Evolutionary conservation across 1,140 invertebrate genomes (phyloP), one percentile per base, ranked within the genome.

Genomic region (Holotrichia oblita): DNA sequence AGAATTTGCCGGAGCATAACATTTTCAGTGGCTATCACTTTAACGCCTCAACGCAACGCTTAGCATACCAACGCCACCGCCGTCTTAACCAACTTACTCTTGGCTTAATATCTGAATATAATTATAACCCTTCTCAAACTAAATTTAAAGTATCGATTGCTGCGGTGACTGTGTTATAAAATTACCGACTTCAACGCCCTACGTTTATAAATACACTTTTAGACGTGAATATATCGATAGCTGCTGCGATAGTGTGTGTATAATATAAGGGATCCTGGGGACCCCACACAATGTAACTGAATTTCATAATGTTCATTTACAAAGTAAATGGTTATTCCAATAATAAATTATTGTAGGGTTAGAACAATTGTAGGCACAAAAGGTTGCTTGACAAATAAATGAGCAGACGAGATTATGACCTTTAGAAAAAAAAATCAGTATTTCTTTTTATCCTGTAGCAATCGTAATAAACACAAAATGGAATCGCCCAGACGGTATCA

Each of bases 111-210:
- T 64, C 61, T 24, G 24, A 27, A 64, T 64, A 64, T 64, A 64
- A 64, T 64, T 64, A 64, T 64, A 64, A 64, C 61, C 61, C n/a
- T 64, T 20, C 61, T 64, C 61, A 64, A 64, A 64, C 61, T 64
- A 64, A 64, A 64, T 64, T 64, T 64, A 64, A 64, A 64, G 61
- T 64, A 64, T 64, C 61, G 61, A 64, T 64, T 64, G 61, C 17
- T 7, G 61, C 20, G 61, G 61, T 48, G 20, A 17, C 20, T 8
- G 6, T 22, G 61, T 17, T 64, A 64, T 64, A 64, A 64, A 64
- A 64, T n/a, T 64, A 22, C 61, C 61, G 7, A 64, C 61, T 27
- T 27, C 17, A 20, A 27, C 24, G 61, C 17, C n/a, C 17, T n/a
- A 17, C 7, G 24, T 20, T 64, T 27, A 20, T 64, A 27, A 22